Percentiles rank a stretch among this genome's conserved stretches.
Conservation (phyloP, 1,140 invertebrate genomes). For the Melanaphis sacchari region DNA sequence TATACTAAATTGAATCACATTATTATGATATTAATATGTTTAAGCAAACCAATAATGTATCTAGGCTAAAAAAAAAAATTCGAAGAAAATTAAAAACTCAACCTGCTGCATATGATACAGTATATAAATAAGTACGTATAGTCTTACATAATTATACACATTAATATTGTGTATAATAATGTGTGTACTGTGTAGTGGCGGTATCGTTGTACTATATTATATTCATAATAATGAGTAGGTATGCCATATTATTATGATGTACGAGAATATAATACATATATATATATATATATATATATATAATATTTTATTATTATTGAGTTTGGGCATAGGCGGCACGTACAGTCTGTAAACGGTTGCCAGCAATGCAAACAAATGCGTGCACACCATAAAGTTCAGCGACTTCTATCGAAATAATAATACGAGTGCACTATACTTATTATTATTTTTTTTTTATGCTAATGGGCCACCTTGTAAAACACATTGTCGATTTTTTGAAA, state of each 20-base stretch:
- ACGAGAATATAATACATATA: background rate
- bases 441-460: slow-evolving; percentile 21
- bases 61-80: background rate
- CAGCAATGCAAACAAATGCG: background rate
- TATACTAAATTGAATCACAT: background rate
- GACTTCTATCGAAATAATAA: slow-evolving; percentile 25
- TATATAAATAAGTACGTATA: background rate
- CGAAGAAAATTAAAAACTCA: background rate
- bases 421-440: background rate
- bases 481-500: slow-evolving; percentile 35
- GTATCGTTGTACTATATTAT: background rate
- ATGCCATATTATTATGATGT: no score
- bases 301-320: background rate
- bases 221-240: background rate
- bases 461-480: slow-evolving; percentile 36
- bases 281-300: background rate
- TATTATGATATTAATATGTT: background rate
- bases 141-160: background rate
- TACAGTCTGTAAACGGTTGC: background rate
- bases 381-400: background rate
- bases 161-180: no score
- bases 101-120: background rate
- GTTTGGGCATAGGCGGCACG: background rate
- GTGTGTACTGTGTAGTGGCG: no score
- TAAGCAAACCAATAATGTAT: background rate